A percentile compares a stretch with the other conserved stretches of the same genome.
Conservation (phyloP, 2,797 vertebrate species). For the Tokudaia muenninki region DNA sequence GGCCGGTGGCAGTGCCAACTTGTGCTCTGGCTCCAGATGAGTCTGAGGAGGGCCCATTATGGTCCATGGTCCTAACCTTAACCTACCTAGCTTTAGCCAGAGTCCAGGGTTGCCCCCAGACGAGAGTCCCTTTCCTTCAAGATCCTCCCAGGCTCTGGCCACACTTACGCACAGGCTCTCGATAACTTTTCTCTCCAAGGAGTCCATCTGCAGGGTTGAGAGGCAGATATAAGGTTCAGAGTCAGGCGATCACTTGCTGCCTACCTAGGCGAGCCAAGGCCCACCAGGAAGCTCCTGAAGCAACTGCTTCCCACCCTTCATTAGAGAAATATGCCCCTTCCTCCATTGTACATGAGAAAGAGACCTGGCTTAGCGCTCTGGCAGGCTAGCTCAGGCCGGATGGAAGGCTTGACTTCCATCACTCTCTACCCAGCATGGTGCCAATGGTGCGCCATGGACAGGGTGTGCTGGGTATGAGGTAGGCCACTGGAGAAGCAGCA, state of each 20-base stretch:
- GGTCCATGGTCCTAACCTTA: neutral
- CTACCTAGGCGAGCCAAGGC: neutral
- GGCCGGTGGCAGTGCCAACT: accelerated
- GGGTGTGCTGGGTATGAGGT: neutral
- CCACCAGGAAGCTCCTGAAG: neutral
- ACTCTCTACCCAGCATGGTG: neutral
- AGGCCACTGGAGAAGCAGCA: neutral
- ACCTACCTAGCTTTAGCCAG: neutral
- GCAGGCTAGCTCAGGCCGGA: neutral
- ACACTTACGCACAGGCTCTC: conserved; percentile 90
- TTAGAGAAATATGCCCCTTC: neutral
- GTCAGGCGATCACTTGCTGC: neutral
- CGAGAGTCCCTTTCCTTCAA: neutral
- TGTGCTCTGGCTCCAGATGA: neutral
- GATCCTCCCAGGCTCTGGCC: neutral
- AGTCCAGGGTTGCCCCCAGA: neutral
- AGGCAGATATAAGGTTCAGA: conserved; percentile 69
- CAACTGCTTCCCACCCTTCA: neutral
- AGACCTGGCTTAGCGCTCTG: neutral
- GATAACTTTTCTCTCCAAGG: conserved; percentile 90
- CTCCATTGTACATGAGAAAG: neutral
- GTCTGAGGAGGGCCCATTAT: neutral
- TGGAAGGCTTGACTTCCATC: neutral
- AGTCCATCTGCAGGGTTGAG: conserved; percentile 83
- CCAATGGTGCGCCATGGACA: neutral